Percentiles rank a stretch among this genome's conserved stretches.
Evolutionary conservation across 2,888 invertebrate genomes (phyloP).

Genomic region (Gonocerus acuteangulatus): DNA sequence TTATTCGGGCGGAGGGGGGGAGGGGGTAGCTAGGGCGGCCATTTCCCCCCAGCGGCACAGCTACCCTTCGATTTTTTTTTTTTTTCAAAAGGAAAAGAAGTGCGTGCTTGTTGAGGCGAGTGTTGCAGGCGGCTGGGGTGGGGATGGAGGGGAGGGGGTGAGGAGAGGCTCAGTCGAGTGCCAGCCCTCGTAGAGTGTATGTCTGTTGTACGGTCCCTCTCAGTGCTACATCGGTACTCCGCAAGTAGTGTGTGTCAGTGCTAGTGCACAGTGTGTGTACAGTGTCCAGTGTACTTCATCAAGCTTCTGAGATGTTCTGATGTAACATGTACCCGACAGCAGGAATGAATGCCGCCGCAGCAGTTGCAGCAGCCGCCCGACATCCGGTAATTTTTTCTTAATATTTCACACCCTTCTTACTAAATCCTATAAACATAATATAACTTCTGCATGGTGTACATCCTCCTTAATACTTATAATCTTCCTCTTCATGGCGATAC

Average conservation of each 20-base stretch:
- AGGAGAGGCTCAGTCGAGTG: constrained; percentile 33
- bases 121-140: constrained; percentile 17
- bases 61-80: constrained; percentile 39
- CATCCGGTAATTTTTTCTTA: constrained; percentile 75
- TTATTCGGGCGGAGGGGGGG: constrained; percentile 38
- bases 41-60: constrained; percentile 43
- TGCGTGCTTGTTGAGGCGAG: constrained; percentile 29
- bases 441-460: neutral
- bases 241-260: constrained; percentile 34
- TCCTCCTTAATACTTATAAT: neutral
- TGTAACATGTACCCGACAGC: constrained; percentile 71
- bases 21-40: constrained; percentile 41
- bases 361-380: constrained; percentile 73
- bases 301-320: constrained; percentile 40
- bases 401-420: neutral
- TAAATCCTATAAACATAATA: neutral
- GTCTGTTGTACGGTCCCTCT: constrained; percentile 37
- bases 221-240: constrained; percentile 42
- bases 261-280: constrained; percentile 3
- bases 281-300: constrained; percentile 4
- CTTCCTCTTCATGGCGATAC: too few relatives aligned
- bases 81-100: constrained; percentile 29
- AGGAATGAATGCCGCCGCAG: constrained; percentile 80
- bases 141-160: constrained; percentile 25
- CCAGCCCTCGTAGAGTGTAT: constrained; percentile 31